phyloP scores from a whole-genome alignment of 2,797 vertebrate species.

The Gymnoscopelus braueri region DNA sequence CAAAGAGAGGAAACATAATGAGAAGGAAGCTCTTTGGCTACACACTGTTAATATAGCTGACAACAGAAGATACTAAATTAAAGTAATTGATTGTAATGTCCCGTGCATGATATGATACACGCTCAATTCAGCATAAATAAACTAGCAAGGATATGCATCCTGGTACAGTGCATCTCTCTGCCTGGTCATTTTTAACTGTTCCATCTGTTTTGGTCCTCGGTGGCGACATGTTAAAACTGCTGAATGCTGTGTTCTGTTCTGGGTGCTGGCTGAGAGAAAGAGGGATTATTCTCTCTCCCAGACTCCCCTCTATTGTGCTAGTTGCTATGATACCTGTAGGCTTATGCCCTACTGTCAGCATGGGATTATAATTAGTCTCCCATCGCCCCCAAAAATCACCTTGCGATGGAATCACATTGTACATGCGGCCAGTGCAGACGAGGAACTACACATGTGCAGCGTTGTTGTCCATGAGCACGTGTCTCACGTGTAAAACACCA shows the following conservation, averaged over 20 bases:
- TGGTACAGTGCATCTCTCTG: constrained; percentile 24
- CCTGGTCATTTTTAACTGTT: constrained; percentile 38
- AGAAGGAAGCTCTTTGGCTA: constrained; percentile 10
- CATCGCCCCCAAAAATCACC: constrained; percentile 47
- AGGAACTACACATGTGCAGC: not conserved
- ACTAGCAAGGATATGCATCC: constrained; percentile 12
- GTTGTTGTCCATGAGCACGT: constrained; percentile 7
- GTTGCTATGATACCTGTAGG: constrained; percentile 64
- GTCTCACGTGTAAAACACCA: constrained; percentile 24
- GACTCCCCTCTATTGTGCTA: constrained; percentile 42
- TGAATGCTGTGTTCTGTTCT: constrained; percentile 40
- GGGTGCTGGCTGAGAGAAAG: constrained; percentile 45
- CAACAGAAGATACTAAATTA: constrained; percentile 20
- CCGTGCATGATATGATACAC: constrained; percentile 8
- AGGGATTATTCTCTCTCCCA: constrained; percentile 56
- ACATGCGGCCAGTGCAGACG: not conserved
- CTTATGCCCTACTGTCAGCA: constrained; percentile 57
- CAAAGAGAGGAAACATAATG: constrained; percentile 12
- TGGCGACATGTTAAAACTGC: constrained; percentile 35
- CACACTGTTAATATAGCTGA: constrained; percentile 9
- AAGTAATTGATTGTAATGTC: constrained; percentile 21
- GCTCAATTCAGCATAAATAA: constrained; percentile 14
- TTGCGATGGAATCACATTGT: constrained; percentile 34
- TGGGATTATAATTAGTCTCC: constrained; percentile 61
- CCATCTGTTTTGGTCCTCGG: constrained; percentile 31